phyloP scores from a whole-genome alignment of 2,888 invertebrate species.

The Eristalis tenax region DNA sequence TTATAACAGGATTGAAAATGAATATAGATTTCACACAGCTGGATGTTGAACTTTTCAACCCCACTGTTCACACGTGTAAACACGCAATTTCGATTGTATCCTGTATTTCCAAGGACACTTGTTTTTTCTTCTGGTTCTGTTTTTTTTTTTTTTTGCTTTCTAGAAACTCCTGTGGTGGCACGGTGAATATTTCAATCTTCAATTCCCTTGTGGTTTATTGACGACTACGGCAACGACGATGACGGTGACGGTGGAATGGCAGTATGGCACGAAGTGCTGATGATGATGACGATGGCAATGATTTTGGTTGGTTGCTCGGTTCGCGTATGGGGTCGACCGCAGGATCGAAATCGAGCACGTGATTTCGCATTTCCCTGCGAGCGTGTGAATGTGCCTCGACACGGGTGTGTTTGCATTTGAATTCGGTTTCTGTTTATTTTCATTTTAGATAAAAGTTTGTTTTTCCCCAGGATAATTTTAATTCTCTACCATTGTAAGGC shows the following conservation, averaged over 20 bases:
- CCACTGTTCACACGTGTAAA: conserved; percentile 16
- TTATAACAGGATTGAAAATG: too few relatives aligned
- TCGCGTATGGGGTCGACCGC: conserved; percentile 56
- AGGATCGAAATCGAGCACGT: conserved; percentile 63
- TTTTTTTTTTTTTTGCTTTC: not conserved
- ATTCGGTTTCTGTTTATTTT: conserved; percentile 64
- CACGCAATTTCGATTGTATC: conserved; percentile 59
- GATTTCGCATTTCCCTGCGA: conserved; percentile 35
- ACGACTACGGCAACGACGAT: conserved; percentile 5
- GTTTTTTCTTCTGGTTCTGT: not conserved
- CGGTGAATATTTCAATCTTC: conserved; percentile 46
- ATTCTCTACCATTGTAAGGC: conserved; percentile 30
- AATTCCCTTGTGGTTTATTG: conserved; percentile 62
- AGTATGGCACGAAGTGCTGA: conserved; percentile 17
- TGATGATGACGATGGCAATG: conserved; percentile 30
- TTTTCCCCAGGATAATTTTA: conserved; percentile 53
- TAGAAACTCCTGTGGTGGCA: conserved; percentile 16
- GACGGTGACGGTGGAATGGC: not conserved
- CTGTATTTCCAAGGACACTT: conserved; percentile 20
- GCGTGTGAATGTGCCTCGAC: not conserved
- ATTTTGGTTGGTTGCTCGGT: conserved; percentile 44
- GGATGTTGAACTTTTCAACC: not conserved
- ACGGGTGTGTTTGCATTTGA: conserved; percentile 51
- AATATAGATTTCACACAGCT: too few relatives aligned
- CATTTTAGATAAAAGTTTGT: conserved; percentile 64